A percentile compares a stretch with the other conserved stretches of the same genome.
phyloP scores from a whole-genome alignment of 2,888 invertebrate genomes.

The Ecliptopera silaceata region DNA sequence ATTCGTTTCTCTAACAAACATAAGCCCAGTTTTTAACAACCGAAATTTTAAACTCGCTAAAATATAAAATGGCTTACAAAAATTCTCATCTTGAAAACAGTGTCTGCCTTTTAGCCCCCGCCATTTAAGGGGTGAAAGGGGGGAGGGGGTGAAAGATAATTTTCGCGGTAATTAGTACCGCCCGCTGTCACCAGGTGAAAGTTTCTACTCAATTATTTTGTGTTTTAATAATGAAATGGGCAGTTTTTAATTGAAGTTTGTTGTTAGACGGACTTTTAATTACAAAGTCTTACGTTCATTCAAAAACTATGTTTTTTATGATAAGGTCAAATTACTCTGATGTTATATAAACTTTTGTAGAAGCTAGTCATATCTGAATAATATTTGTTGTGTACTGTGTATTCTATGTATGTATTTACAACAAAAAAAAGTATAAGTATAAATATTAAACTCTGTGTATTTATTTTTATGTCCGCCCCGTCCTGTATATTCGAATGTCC shows the following conservation, averaged over 20 bases:
- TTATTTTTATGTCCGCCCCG: too few relatives aligned
- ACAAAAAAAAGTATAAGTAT: too few relatives aligned
- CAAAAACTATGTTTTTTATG: too few relatives aligned
- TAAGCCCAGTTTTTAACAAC: slow-evolving; percentile 18
- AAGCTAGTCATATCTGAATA: too few relatives aligned
- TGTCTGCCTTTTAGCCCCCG: slow-evolving; percentile 28
- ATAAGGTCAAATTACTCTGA: too few relatives aligned
- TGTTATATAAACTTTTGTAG: too few relatives aligned
- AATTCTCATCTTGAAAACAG: slow-evolving; percentile 29
- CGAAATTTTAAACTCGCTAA: slow-evolving; percentile 23
- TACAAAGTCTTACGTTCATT: too few relatives aligned
- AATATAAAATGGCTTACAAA: slow-evolving; percentile 33
- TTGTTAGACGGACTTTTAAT: too few relatives aligned
- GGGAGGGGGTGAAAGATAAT: slow-evolving; percentile 32
- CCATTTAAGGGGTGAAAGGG: slow-evolving; percentile 18
- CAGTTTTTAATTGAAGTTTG: not conserved
- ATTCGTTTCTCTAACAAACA: slow-evolving; percentile 14
- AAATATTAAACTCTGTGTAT: too few relatives aligned
- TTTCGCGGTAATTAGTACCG: slow-evolving; percentile 44
- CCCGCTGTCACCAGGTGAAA: slow-evolving; percentile 37
- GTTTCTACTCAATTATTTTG: slow-evolving; percentile 25
- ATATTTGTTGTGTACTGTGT: too few relatives aligned
- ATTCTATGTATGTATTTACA: too few relatives aligned
- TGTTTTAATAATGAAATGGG: slow-evolving; percentile 8
- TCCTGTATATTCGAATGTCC: too few relatives aligned